Base-by-base conservation (phyloP, 1,140 invertebrate species). In the Drosophila lini region DNA sequence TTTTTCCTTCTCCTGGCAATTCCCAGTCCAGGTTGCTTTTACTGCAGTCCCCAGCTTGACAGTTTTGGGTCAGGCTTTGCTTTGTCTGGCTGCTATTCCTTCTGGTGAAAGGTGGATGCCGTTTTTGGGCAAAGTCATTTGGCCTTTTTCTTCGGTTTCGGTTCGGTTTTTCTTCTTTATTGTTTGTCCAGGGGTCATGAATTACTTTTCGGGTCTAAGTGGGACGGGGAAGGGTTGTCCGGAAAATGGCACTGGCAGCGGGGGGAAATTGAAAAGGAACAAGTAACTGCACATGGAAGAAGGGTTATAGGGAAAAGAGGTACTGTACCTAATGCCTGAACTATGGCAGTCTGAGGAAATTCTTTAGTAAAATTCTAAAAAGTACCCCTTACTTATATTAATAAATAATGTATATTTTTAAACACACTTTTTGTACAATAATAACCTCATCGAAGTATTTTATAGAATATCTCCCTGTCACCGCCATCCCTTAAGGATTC, bases 11-110 rank as follows among this genome's bases (percentile, higher is more conserved):
- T 36, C 32, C 16, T 13, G 50, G 57, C 8, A 32, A 36, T 31
- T 25, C 25, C 41, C 34, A 28, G 36, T 34, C 38, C 59, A 34
- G 55, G 45, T 75, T 8, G 48, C 31, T 11, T 55, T 52, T 59
- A 42, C 53, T 45, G 71, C 68, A 65, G 22, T 19, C 40, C 55
- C 40, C 55, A 22, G 47, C 32, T 15, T 88, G 83, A 88, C 83
- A 88, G 77, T 88, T 83, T 83, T 77, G 48, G 83, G 83, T 86
- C 82, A 86, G 64, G 31, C 50, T n/a, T 56, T 31, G 57, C 53
- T 57, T 64, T 57, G 44, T 71, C 82, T 77, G 41, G 28, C 50
- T 53, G 31, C 36, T 32, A 61, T 67, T 61, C 44, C 71, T 69
- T 55, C 68, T 81, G 73, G 55, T 57, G 47, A 70, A 65, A 78